Percentiles rank a stretch among this genome's conserved stretches.
These are phyloP conservation scores for Drusus annulatus DNA, from an alignment of 1,140 invertebrate species.

Conservation along the genomic window DNA sequence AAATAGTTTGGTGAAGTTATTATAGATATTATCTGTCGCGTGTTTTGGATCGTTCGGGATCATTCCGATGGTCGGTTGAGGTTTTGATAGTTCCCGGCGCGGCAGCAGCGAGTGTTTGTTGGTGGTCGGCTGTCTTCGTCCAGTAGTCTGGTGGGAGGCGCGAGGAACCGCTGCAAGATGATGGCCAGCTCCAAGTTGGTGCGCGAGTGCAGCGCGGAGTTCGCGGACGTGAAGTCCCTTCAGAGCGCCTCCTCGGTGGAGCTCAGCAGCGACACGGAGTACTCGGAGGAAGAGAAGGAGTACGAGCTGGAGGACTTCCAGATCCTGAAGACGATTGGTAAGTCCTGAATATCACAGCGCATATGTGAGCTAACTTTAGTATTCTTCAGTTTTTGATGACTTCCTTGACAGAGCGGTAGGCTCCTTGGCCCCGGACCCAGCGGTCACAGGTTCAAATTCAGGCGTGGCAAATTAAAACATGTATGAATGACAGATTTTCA, in stretches of 20 bases:
- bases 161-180: conserved; percentile 64
- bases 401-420: neutral
- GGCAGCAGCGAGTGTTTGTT: neutral
- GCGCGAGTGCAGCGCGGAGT: conserved; percentile 69
- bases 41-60: no score
- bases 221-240: conserved; percentile 66
- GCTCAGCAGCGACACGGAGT: conserved; percentile 72
- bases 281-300: conserved; percentile 77
- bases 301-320: conserved; percentile 84
- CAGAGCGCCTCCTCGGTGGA: conserved; percentile 69
- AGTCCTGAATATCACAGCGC: conserved; percentile 62
- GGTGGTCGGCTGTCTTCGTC: no score
- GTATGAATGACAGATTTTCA: neutral
- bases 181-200: conserved; percentile 72
- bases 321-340: conserved; percentile 87
- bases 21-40: no score
- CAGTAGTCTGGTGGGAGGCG: neutral
- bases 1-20: neutral
- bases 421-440: no score
- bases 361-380: neutral
- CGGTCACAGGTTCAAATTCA: neutral
- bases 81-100: neutral
- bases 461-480: neutral
- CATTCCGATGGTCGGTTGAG: no score
- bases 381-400: neutral